phyloP scores from a whole-genome alignment of 1,140 invertebrate genomes.

The Hylyphantes graminicola region DNA sequence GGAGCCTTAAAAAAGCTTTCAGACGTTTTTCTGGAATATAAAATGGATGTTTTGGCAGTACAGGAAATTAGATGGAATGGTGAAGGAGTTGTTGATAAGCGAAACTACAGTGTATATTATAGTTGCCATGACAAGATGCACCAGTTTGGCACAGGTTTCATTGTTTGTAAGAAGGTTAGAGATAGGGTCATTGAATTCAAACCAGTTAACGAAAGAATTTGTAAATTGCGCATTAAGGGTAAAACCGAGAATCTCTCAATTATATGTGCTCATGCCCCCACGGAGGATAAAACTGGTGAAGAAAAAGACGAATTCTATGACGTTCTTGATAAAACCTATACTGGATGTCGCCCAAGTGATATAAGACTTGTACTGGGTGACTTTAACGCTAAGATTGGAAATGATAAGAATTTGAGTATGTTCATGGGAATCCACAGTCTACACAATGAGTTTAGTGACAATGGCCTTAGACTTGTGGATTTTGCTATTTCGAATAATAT shows the following conservation, averaged over 20 bases:
- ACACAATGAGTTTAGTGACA: neutral
- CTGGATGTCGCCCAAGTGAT: constrained; percentile 30
- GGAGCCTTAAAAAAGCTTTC: too few species aligned
- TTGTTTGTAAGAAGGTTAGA: constrained; percentile 11
- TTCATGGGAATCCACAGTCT: neutral
- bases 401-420: too few species aligned
- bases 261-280: constrained; percentile 23
- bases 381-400: neutral
- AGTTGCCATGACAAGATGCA: constrained; percentile 28
- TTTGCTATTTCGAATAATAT: neutral
- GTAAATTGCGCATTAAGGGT: constrained; percentile 31
- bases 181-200: constrained; percentile 28
- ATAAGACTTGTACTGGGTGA: constrained; percentile 16
- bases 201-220: constrained; percentile 27
- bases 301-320: constrained; percentile 45
- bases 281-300: constrained; percentile 14
- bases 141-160: constrained; percentile 34
- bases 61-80: constrained; percentile 36
- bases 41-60: constrained; percentile 27
- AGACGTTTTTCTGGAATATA: too few species aligned
- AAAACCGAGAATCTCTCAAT: constrained; percentile 22
- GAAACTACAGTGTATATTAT: constrained; percentile 26
- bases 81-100: constrained; percentile 9
- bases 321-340: constrained; percentile 22
- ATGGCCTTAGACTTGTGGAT: neutral